A percentile compares a stretch with the other conserved stretches of the same genome.
phyloP scores from a whole-genome alignment of 1,140 invertebrate species.

The Euglossa dilemma region DNA sequence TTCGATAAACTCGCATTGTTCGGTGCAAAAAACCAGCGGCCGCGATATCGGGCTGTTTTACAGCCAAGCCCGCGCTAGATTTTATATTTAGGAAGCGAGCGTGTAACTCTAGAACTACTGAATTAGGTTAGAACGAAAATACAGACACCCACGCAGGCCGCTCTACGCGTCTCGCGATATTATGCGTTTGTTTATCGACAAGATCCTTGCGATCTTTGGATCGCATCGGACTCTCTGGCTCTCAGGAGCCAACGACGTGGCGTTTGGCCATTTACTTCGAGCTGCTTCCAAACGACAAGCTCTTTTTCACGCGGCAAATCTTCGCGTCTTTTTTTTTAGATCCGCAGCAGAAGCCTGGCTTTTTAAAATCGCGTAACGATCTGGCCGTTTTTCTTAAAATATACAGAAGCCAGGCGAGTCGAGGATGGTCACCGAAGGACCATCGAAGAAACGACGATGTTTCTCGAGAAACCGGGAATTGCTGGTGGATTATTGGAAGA shows the following conservation, averaged over 20 bases:
- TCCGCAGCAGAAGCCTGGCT: not conserved
- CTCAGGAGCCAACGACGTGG: no score
- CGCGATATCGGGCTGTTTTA: slow-evolving; percentile 58
- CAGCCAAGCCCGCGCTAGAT: slow-evolving; percentile 75
- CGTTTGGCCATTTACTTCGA: no score
- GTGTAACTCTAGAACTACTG: slow-evolving; percentile 80
- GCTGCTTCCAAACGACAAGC: no score
- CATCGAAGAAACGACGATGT: not conserved
- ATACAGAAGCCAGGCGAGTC: not conserved
- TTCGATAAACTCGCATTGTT: not conserved
- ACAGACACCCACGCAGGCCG: slow-evolving; percentile 68
- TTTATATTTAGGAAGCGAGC: slow-evolving; percentile 79
- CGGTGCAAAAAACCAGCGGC: not conserved
- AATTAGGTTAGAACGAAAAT: slow-evolving; percentile 80
- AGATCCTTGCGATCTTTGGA: slow-evolving; percentile 20
- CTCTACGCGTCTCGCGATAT: slow-evolving; percentile 48
- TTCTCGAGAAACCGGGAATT: not conserved
- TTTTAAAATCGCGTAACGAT: slow-evolving; percentile 1
- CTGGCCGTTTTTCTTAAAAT: slow-evolving; percentile 6
- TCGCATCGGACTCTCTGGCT: no score
- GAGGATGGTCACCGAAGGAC: not conserved
- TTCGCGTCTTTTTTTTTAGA: not conserved
- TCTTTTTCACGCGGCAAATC: not conserved
- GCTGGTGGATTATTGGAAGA: no score
- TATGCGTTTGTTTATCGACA: slow-evolving; percentile 53